Evolutionary conservation across 2,113 vertebrate genomes (phyloP), one percentile per base, ranked within the genome.

Genomic region (Ibidorhyncha struthersii): DNA sequence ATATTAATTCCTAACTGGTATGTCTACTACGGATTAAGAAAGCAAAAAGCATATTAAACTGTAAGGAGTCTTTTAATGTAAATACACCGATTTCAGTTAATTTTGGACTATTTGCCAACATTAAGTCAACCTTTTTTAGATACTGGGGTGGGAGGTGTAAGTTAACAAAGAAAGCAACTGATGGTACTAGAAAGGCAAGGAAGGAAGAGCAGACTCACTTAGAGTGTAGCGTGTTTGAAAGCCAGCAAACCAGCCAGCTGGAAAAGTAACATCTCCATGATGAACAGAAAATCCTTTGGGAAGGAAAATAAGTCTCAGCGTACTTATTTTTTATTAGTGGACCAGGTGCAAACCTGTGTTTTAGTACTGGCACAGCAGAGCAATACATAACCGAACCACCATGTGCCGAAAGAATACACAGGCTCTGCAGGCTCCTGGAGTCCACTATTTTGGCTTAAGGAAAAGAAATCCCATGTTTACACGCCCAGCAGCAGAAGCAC

Each of bases 311-410:
- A 89, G 36, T 47, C 56, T 43, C 63, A 52, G 12, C 1, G 1
- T 17, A 40, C 30, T 47, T 20, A 50, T 45, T 95, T 76, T 76
- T 79, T 52, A 32, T 72, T 25, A 70, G 55, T 8, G 4, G 29
- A 62, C 6, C 49, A 66, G 41, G 55, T 70, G 61, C 61, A 89
- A 73, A 63, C 43, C 29, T 36, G 32, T 9, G 27, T 32, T 73
- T 43, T 3, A 3, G 20, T 45, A n/a, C 72, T 5, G 9, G 73
- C 67, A 52, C 16, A 52, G 38, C 50, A 59, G 55, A 80, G 34
- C 41, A 80, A 10, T 2, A 6, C 5, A 0, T 14, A 52, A 83
- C 32, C 0, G 0, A 74, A 67, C 7, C 56, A 23, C 10, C 0
- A 0, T 0, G 8, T 29, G 27, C 59, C 30, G 5, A 2, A 23